Conservation (phyloP, 2,888 invertebrate genomes). For the Lasioglossum calceatum region DNA sequence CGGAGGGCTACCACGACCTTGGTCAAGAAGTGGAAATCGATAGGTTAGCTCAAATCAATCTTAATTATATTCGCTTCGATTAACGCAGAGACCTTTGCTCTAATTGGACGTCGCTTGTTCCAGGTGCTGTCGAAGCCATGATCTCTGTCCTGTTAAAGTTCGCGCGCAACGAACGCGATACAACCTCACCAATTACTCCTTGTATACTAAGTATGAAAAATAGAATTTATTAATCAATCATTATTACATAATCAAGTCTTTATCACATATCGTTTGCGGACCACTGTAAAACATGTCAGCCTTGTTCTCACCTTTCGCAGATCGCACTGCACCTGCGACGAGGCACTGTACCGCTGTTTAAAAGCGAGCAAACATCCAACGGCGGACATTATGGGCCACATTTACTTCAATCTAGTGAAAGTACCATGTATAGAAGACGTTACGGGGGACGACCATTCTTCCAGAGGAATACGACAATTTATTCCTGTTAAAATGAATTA, state of each 20-base stretch:
- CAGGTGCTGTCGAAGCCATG: slow-evolving; percentile 94
- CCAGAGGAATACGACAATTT: slow-evolving; percentile 61
- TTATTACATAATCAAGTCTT: neutral
- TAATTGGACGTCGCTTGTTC: slow-evolving; percentile 8
- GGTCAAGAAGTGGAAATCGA: slow-evolving; percentile 87
- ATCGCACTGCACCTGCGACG: slow-evolving; percentile 95
- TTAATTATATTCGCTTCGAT: neutral
- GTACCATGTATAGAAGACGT: slow-evolving; percentile 89
- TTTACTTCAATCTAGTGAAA: slow-evolving; percentile 93
- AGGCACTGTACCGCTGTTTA: slow-evolving; percentile 92
- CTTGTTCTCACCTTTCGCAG: slow-evolving; percentile 79
- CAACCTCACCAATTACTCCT: slow-evolving; percentile 92
- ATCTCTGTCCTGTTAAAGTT: slow-evolving; percentile 94
- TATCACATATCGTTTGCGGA: neutral
- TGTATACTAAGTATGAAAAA: slow-evolving; percentile 90
- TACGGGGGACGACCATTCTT: slow-evolving; percentile 37
- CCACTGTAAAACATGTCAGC: neutral
- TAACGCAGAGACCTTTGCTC: neutral
- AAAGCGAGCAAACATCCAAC: slow-evolving; percentile 90
- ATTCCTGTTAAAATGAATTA: slow-evolving; percentile 67
- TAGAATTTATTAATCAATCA: neutral
- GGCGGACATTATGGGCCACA: slow-evolving; percentile 91
- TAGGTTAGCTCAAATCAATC: slow-evolving; percentile 70
- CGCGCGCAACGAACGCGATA: slow-evolving; percentile 90
- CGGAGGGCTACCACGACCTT: slow-evolving; percentile 92